Evolutionary conservation across 2,888 invertebrate species (phyloP).

Genomic region (Hyposoter didymator): DNA sequence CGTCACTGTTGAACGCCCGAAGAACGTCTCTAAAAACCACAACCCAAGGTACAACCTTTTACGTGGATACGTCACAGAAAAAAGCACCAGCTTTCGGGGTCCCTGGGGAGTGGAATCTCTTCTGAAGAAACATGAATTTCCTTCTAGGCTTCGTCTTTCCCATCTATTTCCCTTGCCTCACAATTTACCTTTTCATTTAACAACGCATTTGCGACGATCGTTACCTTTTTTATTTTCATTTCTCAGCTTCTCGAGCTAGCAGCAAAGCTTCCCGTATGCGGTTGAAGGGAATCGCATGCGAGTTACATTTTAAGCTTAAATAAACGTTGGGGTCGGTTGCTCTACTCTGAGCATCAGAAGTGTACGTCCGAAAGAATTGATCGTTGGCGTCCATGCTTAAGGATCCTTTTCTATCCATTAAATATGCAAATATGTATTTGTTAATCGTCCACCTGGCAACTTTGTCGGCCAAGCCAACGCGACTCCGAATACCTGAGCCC

Average conservation of each 20-base stretch:
- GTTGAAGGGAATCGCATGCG: background rate
- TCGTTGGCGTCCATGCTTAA: background rate
- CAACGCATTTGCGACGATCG: constrained; percentile 5
- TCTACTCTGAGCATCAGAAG: too few relatives aligned
- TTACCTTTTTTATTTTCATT: background rate
- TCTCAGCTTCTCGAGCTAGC: background rate
- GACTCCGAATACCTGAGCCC: background rate
- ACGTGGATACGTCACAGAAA: constrained; percentile 20
- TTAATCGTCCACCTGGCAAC: background rate
- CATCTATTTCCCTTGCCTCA: constrained; percentile 30
- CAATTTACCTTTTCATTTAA: background rate
- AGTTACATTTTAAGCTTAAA: too few relatives aligned
- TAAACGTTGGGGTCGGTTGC: too few relatives aligned
- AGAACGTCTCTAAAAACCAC: constrained; percentile 6
- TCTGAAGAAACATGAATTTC: constrained; percentile 50
- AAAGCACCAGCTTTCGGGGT: constrained; percentile 1
- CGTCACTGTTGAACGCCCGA: constrained; percentile 10
- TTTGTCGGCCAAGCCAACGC: background rate
- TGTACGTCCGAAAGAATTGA: too few relatives aligned
- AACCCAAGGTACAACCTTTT: constrained; percentile 10
- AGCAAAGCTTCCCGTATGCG: background rate
- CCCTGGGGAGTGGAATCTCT: constrained; percentile 34
- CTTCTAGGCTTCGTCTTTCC: constrained; percentile 33
- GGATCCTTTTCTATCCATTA: background rate
- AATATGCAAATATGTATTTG: background rate